Base-by-base conservation (phyloP, 2,888 invertebrate genomes). In the Xestia sexstrigata region DNA sequence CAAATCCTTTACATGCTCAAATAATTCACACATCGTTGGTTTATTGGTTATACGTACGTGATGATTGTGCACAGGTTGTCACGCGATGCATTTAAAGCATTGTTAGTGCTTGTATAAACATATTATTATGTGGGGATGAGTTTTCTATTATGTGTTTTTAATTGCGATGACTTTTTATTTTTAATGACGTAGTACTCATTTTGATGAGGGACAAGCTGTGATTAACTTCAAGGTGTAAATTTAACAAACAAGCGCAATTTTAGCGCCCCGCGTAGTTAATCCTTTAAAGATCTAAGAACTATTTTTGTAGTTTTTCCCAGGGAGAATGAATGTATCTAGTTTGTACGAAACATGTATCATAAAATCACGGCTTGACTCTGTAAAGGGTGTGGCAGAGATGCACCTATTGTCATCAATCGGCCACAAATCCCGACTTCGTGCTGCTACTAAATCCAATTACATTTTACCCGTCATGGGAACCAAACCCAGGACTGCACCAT, bases 141-240 rank as follows among this genome's bases (percentile, higher is more conserved):
- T 75, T 80, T 83, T 68, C 72, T 84, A 79, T 81, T 84, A 79
- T 79, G 58, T 79, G 42, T 71, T 68, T 79, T 79, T 84, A 81
- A 81, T 84, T 84, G 67, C 42, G 35, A 63, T 68, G 63, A 80
- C 49, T 42, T 39, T 55, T n/a, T 52, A 67, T 68, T 79, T 83
- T 68, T 78, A 71, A 82, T 67, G n/a, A 67, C 67, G 26, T 62
- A 55, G 8, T 15, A 45, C 45, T 76, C 39, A n/a, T 77, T 78
- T 74, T 26, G 30, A 62, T 39, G 42, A 58, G 69, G 52, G 60
- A 63, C 79, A 79, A 62, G 11, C 60, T 23, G 8, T 69, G 45
- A 65, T 82, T 58, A 49, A 30, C 30, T 23, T 47, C 52, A 49
- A 82, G 30, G 42, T 63, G 55, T 69, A 47, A 75, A n/a, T 75